phyloP scores from a whole-genome alignment of 2,113 vertebrate genomes.

The Pelecanus crispus region DNA sequence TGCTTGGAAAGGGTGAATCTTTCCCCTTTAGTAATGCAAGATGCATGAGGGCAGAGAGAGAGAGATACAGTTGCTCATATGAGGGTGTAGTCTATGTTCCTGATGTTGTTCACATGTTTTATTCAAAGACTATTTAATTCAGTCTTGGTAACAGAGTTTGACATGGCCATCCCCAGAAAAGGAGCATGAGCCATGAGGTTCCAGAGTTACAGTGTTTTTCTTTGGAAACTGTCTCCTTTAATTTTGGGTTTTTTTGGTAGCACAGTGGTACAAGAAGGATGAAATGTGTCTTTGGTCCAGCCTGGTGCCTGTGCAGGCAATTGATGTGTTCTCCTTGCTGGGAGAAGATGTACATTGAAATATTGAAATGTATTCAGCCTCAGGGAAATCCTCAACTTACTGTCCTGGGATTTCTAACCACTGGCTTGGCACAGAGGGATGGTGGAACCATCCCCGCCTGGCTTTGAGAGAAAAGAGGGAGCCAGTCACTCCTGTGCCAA shows the following conservation, averaged over 20 bases:
- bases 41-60: background rate
- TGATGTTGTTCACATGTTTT: background rate
- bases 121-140: constrained; percentile 6
- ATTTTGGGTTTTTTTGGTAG: background rate
- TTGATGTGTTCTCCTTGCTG: accelerated
- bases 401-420: background rate
- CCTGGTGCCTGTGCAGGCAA: background rate
- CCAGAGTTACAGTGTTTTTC: background rate
- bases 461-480: background rate
- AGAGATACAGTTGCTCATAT: background rate
- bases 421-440: accelerated
- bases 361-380: background rate
- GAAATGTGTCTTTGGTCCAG: background rate
- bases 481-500: background rate
- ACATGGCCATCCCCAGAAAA: background rate
- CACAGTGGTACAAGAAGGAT: background rate
- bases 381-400: background rate
- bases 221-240: background rate
- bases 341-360: background rate
- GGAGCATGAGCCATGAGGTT: background rate
- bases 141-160: background rate
- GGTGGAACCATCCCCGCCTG: background rate
- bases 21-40: background rate
- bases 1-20: background rate
- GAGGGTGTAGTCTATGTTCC: background rate